A percentile compares a stretch with the other conserved stretches of the same genome.
Evolutionary conservation across 2,888 invertebrate species (phyloP).

Genomic region (Rambutsinella grinnellia): DNA sequence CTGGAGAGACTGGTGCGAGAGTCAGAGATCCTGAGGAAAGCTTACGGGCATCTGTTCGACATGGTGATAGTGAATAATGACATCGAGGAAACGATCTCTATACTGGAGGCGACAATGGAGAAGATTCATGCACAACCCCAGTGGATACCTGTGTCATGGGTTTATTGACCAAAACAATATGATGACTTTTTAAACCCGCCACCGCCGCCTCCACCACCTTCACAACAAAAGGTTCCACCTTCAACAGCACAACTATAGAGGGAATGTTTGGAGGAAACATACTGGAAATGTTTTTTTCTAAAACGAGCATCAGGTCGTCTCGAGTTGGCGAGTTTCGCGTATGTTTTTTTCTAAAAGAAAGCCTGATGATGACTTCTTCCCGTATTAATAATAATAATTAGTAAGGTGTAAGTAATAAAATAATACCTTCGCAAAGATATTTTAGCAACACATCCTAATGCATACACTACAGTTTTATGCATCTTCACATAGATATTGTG

Average conservation of each 20-base stretch:
- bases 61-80: constrained; percentile 98
- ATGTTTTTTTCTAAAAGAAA: constrained; percentile 31
- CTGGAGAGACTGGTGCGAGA: constrained; percentile 95
- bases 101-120: constrained; percentile 91
- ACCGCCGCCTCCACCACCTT: constrained; percentile 45
- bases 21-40: constrained; percentile 94
- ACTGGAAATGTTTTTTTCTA: not conserved
- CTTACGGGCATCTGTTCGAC: constrained; percentile 99
- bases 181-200: constrained; percentile 49
- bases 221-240: constrained; percentile 38
- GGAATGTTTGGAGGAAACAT: not conserved
- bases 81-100: constrained; percentile 97
- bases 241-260: constrained; percentile 43
- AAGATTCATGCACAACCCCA: constrained; percentile 86
- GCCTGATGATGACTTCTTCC: constrained; percentile 50
- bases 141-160: constrained; percentile 94
- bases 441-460: constrained; percentile 32
- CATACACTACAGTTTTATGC: not conserved
- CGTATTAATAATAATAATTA: constrained; percentile 34
- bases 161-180: constrained; percentile 80
- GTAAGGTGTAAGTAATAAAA: constrained; percentile 30
- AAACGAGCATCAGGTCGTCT: constrained; percentile 27
- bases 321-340: constrained; percentile 13
- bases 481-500: not conserved
- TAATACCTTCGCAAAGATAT: constrained; percentile 50